These are phyloP conservation scores for Aethes cnicana DNA, from an alignment of 2,888 invertebrate species.

Conservation along the genomic window DNA sequence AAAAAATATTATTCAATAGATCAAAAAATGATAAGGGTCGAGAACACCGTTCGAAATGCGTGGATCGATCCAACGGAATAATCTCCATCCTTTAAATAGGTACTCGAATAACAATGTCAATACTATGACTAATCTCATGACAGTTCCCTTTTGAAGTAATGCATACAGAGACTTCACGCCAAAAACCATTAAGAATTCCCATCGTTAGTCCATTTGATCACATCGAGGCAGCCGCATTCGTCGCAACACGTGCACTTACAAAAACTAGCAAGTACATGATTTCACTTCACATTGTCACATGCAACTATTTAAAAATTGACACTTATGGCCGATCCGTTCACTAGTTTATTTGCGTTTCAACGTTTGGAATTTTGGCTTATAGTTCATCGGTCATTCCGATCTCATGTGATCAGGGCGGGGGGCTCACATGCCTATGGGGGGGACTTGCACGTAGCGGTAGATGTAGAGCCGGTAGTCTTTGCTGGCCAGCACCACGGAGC, in stretches of 20 bases:
- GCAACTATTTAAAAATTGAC: constrained; percentile 71
- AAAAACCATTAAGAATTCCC: constrained; percentile 62
- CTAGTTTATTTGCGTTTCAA: constrained; percentile 53
- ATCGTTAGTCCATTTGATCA: constrained; percentile 66
- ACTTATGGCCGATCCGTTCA: constrained; percentile 57
- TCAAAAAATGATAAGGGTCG: constrained; percentile 81
- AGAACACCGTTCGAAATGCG: constrained; percentile 72
- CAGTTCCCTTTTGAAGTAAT: constrained; percentile 77
- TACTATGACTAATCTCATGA: constrained; percentile 82
- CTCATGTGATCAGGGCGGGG: constrained; percentile 67
- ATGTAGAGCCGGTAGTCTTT: constrained; percentile 99
- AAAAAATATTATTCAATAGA: constrained; percentile 82
- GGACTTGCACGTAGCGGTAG: constrained; percentile 98
- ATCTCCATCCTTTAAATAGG: constrained; percentile 75
- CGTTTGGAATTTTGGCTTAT: constrained; percentile 65
- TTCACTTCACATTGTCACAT: constrained; percentile 55
- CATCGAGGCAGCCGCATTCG: constrained; percentile 72
- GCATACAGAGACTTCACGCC: constrained; percentile 73
- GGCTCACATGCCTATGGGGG: constrained; percentile 90
- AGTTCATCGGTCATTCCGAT: constrained; percentile 72
- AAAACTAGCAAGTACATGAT: constrained; percentile 53
- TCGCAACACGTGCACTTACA: constrained; percentile 66
- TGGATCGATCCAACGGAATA: constrained; percentile 73
- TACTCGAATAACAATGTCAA: constrained; percentile 82
- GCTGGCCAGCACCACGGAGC: constrained; percentile 98